Base-by-base conservation (phyloP, 2,797 vertebrate species). In the Onychomys arenicola region DNA sequence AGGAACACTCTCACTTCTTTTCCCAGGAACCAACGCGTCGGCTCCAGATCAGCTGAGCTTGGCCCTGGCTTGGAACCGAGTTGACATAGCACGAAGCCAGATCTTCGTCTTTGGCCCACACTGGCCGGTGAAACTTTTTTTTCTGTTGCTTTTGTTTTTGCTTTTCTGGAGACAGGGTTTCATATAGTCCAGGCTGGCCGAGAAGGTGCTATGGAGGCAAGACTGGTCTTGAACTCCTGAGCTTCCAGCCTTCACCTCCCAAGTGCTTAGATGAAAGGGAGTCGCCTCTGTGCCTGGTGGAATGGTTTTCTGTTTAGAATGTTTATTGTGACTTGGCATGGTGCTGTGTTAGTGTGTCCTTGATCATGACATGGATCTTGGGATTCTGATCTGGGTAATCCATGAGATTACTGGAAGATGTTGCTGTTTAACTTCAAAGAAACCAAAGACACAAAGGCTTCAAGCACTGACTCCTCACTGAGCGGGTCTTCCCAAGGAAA, bases 41-140 rank as follows among this genome's bases (percentile, higher is more conserved):
- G 99, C 99, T 25, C 99, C 99, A 2, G 99, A 99, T 97, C 99
- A 99, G 98, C 98, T 99, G 95, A 99, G 99, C 93, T 98, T 99
- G 98, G 99, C 99, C 82, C 98, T 99, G 98, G 99, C 99, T 94
- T 99, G 99, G 99, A 99, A 99, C 98, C 99, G 99, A 65, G 99
- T 99, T 86, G 99, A 99, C 90, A 99, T 99, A 67, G 99, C 99
- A 89, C 99, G 99, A 78, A 99, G 99, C 98, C 99, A 99, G 96
- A 99, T 99, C 98, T 99, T 99, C 98, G 99, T 99, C 88, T 99
- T 99, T 0, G 99, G 99, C 91, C 99, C 99, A 97, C 99, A 99
- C 97, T 99, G 99, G 98, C 99, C 99, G 97, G 99, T 99, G 98
- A 99, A 98, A 98, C 80, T 40, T 32, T n/a, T 61, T 75, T 37